Conservation (phyloP, 2,113 vertebrate species). For the Phalacrocorax pelagicus region DNA sequence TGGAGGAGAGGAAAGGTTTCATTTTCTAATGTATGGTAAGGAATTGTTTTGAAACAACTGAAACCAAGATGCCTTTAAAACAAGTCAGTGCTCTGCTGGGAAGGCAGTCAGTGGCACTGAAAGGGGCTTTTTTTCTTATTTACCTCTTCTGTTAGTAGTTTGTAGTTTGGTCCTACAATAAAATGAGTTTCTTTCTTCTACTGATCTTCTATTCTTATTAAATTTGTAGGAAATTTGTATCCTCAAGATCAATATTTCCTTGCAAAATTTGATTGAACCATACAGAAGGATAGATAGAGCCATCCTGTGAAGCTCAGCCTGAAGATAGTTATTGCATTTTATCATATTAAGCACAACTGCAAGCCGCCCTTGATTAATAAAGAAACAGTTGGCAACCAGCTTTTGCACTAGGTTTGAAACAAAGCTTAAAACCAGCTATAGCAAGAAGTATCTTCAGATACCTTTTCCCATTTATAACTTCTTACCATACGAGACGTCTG, state of each 20-base stretch:
- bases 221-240: not conserved
- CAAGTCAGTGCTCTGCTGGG: not conserved
- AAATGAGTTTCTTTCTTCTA: not conserved
- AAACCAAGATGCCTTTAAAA: not conserved
- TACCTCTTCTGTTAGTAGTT: not conserved
- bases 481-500: rapidly evolving
- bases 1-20: slow-evolving; percentile 1
- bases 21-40: not conserved
- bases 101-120: not conserved
- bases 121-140: not conserved
- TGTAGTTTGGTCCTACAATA: not conserved
- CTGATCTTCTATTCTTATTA: not conserved
- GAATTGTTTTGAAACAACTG: not conserved
- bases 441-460: not conserved
- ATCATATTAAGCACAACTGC: not conserved
- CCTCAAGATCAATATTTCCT: not conserved
- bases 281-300: rapidly evolving
- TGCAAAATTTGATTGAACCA: not conserved
- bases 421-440: not conserved
- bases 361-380: not conserved
- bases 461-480: not conserved
- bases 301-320: not conserved
- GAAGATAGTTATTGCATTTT: not conserved
- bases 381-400: not conserved
- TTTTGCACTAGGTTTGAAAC: not conserved